Evolutionary conservation across 2,888 invertebrate species (phyloP).

Genomic region (Mycalesis mineus): DNA sequence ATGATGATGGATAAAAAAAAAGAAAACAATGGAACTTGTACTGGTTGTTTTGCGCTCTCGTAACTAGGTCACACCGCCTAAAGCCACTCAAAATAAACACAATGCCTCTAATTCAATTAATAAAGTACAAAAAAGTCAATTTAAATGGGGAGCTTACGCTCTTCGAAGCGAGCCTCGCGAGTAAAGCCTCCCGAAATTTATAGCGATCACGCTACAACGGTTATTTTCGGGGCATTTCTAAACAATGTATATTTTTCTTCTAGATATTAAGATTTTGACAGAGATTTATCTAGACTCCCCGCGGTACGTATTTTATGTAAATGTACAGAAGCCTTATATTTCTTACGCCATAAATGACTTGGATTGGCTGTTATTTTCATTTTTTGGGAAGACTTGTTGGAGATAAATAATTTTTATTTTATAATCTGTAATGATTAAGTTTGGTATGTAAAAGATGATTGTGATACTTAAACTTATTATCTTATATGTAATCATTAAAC

Average conservation of each 20-base stretch:
- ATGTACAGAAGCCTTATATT: not conserved
- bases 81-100: not conserved
- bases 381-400: not conserved
- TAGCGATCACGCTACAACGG: constrained; percentile 6
- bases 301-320: constrained; percentile 1
- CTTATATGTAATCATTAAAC: no score
- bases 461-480: no score
- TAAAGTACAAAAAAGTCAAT: constrained; percentile 7
- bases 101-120: not conserved
- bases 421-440: no score
- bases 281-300: constrained; percentile 4
- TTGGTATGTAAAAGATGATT: no score
- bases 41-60: not conserved
- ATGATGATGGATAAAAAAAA: no score
- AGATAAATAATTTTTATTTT: no score
- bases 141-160: constrained; percentile 2
- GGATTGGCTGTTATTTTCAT: not conserved
- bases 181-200: constrained; percentile 6
- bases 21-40: no score
- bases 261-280: constrained; percentile 7
- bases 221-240: constrained; percentile 3
- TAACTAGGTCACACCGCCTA: not conserved
- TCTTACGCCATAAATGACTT: not conserved
- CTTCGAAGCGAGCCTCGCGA: not conserved
- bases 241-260: constrained; percentile 5